Evolutionary conservation across 2,797 vertebrate species (phyloP).

Genomic region (Clamator glandarius): DNA sequence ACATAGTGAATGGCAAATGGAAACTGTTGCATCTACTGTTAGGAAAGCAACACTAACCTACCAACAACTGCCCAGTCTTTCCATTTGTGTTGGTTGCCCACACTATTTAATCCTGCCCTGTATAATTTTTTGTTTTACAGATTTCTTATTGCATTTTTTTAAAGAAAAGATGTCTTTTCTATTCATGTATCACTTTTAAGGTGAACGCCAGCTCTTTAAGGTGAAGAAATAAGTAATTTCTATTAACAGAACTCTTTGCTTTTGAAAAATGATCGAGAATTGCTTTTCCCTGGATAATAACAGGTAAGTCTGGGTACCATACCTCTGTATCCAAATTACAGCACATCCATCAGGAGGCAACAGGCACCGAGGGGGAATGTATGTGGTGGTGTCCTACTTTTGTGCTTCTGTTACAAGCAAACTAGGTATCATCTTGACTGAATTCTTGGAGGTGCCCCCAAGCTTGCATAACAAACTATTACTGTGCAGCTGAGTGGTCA

Average conservation of each 20-base stretch:
- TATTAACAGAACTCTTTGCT: not conserved
- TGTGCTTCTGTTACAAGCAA: not conserved
- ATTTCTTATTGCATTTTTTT: slow-evolving; percentile 9
- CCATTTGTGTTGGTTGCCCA: not conserved
- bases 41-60: not conserved
- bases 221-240: not conserved
- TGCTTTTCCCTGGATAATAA: not conserved
- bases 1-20: not conserved
- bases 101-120: not conserved
- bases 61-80: not conserved
- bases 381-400: not conserved
- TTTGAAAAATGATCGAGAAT: not conserved
- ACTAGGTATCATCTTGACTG: not conserved
- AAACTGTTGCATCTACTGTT: not conserved
- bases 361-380: not conserved
- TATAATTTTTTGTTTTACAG: not conserved
- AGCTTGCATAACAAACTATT: not conserved
- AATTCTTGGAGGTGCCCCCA: not conserved
- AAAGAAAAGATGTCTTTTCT: not conserved
- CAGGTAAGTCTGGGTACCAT: not conserved
- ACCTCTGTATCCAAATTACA: not conserved
- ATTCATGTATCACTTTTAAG: not conserved
- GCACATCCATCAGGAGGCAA: not conserved
- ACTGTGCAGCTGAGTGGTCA: not conserved
- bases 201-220: not conserved